Conservation (phyloP, 2,888 invertebrate genomes). For the Mythimna pallens region DNA sequence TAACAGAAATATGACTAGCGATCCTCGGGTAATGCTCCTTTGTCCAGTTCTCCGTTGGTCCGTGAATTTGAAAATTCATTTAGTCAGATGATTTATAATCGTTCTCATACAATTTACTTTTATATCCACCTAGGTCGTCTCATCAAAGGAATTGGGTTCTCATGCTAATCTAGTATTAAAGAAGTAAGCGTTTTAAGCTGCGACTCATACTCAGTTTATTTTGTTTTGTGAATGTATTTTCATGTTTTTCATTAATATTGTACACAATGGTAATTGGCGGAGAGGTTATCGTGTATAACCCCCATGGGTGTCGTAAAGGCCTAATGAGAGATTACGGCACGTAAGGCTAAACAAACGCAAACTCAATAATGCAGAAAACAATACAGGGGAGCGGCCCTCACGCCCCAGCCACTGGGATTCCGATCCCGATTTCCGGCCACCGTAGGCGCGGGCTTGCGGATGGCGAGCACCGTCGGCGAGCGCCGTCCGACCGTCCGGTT, state of each 20-base stretch:
- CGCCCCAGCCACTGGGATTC: no score
- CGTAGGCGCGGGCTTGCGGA: no score
- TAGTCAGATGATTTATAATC: conserved; percentile 45
- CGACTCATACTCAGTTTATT: background rate
- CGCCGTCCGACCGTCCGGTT: no score
- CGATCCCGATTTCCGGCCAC: no score
- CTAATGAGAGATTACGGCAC: conserved; percentile 1
- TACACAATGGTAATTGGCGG: conserved; percentile 13
- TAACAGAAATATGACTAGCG: conserved; percentile 38
- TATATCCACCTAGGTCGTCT: conserved; percentile 1
- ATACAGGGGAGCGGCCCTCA: background rate
- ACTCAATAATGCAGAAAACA: background rate
- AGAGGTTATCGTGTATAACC: conserved; percentile 4
- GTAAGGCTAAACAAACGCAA: background rate
- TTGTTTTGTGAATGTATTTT: background rate
- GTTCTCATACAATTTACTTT: conserved; percentile 22
- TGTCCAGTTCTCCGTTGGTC: conserved; percentile 12
- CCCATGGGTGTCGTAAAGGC: conserved; percentile 19
- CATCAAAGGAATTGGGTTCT: conserved; percentile 25
- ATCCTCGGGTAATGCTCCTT: conserved; percentile 2
- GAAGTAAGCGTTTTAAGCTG: conserved; percentile 4
- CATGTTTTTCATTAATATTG: conserved; percentile 1
- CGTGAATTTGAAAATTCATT: conserved; percentile 42
- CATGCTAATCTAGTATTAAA: conserved; percentile 34
- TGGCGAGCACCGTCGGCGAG: no score